phyloP scores from a whole-genome alignment of 2,113 vertebrate genomes.

The Urocynchramus pylzowi region DNA sequence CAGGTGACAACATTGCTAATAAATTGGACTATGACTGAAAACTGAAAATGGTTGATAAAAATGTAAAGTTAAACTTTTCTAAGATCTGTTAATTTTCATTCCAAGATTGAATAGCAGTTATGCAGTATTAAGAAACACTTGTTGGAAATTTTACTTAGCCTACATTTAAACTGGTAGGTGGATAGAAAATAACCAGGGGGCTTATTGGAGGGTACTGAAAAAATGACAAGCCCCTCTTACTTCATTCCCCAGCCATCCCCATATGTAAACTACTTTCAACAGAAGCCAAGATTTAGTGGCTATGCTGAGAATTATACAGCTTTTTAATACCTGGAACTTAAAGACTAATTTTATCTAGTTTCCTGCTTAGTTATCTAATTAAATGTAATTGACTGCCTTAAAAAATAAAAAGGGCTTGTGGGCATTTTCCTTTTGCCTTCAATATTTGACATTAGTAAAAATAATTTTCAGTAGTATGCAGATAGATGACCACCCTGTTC shows the following conservation, averaged over 20 bases:
- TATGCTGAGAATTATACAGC: background rate
- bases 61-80: background rate
- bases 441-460: background rate
- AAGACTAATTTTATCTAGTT: background rate
- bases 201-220: background rate
- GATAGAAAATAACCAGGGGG: background rate
- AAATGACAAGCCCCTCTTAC: background rate
- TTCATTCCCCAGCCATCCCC: fast-evolving
- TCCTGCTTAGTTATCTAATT: background rate
- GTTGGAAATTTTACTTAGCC: background rate
- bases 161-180: background rate
- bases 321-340: background rate
- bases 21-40: background rate
- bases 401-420: background rate
- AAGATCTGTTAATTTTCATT: background rate
- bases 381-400: background rate
- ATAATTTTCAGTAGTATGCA: background rate
- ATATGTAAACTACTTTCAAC: background rate
- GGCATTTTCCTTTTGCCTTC: background rate
- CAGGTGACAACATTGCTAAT: background rate
- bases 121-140: background rate
- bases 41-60: background rate
- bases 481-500: background rate
- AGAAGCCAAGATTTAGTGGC: background rate
- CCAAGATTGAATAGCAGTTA: background rate